Evolutionary conservation across 1,140 invertebrate genomes (phyloP).

Genomic region (Bicyclus anynana): DNA sequence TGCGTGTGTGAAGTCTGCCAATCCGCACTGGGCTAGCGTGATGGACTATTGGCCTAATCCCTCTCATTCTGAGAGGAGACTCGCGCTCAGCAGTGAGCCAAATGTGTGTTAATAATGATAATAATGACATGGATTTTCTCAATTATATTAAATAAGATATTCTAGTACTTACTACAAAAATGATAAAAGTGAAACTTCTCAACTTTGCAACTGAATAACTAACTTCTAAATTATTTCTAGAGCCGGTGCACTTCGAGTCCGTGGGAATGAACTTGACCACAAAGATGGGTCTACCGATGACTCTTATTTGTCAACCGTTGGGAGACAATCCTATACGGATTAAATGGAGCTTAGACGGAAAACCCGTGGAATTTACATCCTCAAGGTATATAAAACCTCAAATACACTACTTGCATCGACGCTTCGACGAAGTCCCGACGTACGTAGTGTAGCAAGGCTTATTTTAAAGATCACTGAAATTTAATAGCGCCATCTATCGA

Average conservation of each 20-base stretch:
- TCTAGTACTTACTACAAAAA: background rate
- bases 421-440: background rate
- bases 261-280: conserved; percentile 83
- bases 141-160: no score
- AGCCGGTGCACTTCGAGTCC: conserved; percentile 88
- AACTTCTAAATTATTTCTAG: conserved; percentile 65
- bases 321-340: conserved; percentile 92
- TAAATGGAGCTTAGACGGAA: conserved; percentile 85
- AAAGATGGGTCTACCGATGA: conserved; percentile 83
- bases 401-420: no score
- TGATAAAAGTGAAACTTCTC: background rate
- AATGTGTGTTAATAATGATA: no score
- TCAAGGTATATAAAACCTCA: conserved; percentile 44
- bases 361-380: conserved; percentile 75
- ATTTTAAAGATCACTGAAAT: background rate
- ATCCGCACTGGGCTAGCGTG: no score
- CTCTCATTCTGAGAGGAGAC: no score
- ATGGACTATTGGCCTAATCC: no score
- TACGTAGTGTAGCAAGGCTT: background rate
- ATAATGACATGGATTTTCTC: no score
- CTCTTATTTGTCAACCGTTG: conserved; percentile 87
- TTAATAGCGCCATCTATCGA: background rate
- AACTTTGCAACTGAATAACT: background rate
- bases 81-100: no score
- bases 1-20: no score